phyloP scores from a whole-genome alignment of 1,140 invertebrate species.

The Platyscapa corneri region DNA sequence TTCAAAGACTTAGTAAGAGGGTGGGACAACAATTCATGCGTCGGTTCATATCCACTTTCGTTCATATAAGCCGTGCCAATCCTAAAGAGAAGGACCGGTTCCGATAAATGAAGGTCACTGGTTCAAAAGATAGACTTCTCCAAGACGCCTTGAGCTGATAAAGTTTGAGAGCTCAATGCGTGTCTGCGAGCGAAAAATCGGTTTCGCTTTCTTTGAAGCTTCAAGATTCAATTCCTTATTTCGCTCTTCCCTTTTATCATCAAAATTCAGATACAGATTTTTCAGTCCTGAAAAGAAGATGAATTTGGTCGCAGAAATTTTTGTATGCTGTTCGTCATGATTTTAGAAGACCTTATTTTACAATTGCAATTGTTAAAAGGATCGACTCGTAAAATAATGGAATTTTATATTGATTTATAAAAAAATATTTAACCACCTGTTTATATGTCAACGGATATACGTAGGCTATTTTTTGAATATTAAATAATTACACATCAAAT shows the following conservation, averaged over 20 bases:
- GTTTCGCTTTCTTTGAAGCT: slow-evolving; percentile 28
- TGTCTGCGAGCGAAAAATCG: slow-evolving; percentile 26
- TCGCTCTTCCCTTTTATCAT: background rate
- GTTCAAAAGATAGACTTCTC: slow-evolving; percentile 64
- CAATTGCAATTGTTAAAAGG: no score
- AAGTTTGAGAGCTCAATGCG: background rate
- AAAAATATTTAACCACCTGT: no score
- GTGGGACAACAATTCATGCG: background rate
- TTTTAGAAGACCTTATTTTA: no score
- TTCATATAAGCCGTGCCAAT: slow-evolving; percentile 42
- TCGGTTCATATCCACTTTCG: slow-evolving; percentile 41
- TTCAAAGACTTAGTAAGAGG: slow-evolving; percentile 4
- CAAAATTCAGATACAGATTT: background rate
- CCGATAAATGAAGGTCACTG: slow-evolving; percentile 71
- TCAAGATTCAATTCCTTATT: slow-evolving; percentile 63
- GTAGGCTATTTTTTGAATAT: no score
- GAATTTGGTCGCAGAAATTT: no score
- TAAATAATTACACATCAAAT: no score
- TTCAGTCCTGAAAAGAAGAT: background rate
- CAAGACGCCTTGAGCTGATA: background rate
- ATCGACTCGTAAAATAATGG: no score
- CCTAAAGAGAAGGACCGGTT: slow-evolving; percentile 68
- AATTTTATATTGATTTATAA: no score
- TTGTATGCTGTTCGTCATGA: no score
- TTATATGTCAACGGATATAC: no score